These are phyloP conservation scores for Erebia epiphron DNA, from an alignment of 2,888 invertebrate species.

Conservation along the genomic window DNA sequence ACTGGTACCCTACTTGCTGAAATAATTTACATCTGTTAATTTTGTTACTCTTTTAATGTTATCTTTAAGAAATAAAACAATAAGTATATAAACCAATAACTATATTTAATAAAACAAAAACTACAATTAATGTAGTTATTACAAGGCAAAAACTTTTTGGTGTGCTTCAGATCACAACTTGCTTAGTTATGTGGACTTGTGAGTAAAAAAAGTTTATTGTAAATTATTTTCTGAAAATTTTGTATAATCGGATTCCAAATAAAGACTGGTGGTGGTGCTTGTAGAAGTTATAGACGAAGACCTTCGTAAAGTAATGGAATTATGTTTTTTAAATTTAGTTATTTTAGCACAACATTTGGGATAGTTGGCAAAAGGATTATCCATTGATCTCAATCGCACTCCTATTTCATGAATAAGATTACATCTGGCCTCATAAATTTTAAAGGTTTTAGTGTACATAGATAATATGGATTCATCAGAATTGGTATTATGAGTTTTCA, in stretches of 20 bases:
- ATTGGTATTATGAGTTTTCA: constrained; percentile 79
- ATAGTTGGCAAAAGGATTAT: constrained; percentile 82
- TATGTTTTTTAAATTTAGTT: constrained; percentile 31
- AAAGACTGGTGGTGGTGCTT: constrained; percentile 32
- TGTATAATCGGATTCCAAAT: constrained; percentile 13
- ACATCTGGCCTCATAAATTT: constrained; percentile 62
- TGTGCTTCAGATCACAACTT: too few relatives aligned
- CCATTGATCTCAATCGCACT: constrained; percentile 72
- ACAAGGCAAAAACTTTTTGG: too few relatives aligned
- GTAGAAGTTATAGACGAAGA: constrained; percentile 40
- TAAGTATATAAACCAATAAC: background rate
- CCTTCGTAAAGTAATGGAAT: constrained; percentile 46
- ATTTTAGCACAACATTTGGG: constrained; percentile 55
- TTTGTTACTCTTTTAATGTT: constrained; percentile 22
- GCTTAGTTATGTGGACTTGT: too few relatives aligned
- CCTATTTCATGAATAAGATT: constrained; percentile 66
- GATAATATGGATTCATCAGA: constrained; percentile 50
- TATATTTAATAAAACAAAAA: constrained; percentile 1
- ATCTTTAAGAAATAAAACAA: background rate
- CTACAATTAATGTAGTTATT: background rate
- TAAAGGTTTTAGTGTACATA: constrained; percentile 64
- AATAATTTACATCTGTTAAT: constrained; percentile 44
- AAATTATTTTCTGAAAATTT: too few relatives aligned
- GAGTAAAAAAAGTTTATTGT: too few relatives aligned
- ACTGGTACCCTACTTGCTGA: constrained; percentile 97